Conservation (phyloP, 2,113 vertebrate genomes). For the Corythaixoides concolor region DNA sequence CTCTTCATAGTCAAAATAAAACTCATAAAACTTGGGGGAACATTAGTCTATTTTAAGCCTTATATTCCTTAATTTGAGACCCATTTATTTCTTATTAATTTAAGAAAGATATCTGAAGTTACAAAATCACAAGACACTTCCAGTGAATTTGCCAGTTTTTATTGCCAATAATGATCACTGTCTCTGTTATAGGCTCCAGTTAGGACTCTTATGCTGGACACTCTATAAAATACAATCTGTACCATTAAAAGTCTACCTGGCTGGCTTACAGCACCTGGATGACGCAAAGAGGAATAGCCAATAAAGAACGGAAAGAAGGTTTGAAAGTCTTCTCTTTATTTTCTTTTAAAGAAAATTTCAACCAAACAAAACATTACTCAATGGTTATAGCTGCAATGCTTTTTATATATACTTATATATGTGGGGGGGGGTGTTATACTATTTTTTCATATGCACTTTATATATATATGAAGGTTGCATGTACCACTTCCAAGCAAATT, state of each 20-base stretch:
- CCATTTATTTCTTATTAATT: background rate
- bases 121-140: constrained; percentile 18
- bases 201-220: constrained; percentile 1
- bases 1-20: constrained; percentile 18
- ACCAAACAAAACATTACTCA: background rate
- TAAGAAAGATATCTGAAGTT: background rate
- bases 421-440: background rate
- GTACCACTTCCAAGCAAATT: background rate
- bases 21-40: background rate
- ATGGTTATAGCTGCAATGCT: background rate
- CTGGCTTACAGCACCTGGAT: background rate
- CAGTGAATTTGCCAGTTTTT: constrained; percentile 33
- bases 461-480: background rate
- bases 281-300: background rate
- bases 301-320: background rate
- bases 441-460: no score
- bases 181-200: background rate
- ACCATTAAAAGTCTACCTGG: background rate
- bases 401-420: background rate
- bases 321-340: background rate
- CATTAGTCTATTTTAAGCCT: background rate
- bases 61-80: background rate
- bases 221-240: constrained; percentile 8
- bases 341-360: background rate
- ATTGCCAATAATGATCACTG: constrained; percentile 8